These are phyloP conservation scores for Cavia aperea DNA, from an alignment of 2,113 vertebrate species.

Conservation along the genomic window DNA sequence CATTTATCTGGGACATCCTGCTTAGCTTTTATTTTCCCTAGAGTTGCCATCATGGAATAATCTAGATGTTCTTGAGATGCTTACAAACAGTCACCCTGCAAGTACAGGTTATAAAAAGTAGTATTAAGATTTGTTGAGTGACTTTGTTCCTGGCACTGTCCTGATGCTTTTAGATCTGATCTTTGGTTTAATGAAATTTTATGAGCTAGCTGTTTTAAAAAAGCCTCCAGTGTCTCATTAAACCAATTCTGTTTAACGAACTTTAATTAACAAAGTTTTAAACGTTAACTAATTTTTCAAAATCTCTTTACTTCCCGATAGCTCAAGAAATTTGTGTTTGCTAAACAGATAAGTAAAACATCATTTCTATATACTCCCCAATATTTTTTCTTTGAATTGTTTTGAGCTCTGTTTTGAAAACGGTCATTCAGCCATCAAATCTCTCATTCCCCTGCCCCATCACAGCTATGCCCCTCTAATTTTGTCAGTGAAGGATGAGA, in stretches of 20 bases:
- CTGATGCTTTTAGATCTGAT: background rate
- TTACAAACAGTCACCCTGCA: background rate
- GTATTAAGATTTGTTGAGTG: conserved; percentile 20
- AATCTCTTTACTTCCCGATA: background rate
- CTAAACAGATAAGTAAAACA: conserved; percentile 22
- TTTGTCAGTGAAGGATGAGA: background rate
- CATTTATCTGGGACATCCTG: background rate
- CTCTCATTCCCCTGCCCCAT: background rate
- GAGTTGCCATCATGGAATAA: background rate
- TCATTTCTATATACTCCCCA: background rate
- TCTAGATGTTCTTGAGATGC: background rate
- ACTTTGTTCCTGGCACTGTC: background rate
- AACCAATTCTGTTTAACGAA: background rate
- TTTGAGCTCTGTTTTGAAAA: background rate
- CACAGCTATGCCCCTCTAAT: background rate
- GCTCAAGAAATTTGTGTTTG: background rate
- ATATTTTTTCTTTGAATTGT: conserved; percentile 1
- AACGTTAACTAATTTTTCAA: background rate
- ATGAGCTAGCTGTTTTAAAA: background rate
- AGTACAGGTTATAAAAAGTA: background rate
- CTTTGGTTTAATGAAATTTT: background rate
- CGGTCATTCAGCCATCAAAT: background rate
- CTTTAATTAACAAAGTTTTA: background rate
- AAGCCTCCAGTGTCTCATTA: background rate
- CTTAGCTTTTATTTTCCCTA: background rate